A percentile compares a stretch with the other conserved stretches of the same genome.
phyloP scores from a whole-genome alignment of 2,113 vertebrate genomes.

The Apodemus sylvaticus region DNA sequence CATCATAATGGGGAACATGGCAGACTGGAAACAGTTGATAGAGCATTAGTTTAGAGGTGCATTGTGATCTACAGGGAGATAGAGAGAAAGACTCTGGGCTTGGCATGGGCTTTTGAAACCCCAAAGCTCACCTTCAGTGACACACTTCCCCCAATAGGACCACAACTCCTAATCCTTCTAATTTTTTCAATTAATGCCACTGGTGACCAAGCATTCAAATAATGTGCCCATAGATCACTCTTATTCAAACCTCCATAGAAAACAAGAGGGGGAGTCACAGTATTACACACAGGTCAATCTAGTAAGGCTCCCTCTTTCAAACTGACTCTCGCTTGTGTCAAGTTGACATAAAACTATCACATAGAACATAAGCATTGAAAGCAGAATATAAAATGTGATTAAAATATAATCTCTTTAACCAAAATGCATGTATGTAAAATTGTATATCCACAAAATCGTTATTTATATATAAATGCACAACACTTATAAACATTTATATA shows the following conservation, averaged over 20 bases:
- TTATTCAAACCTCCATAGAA: not conserved
- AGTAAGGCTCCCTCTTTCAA: not conserved
- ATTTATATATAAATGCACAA: not conserved
- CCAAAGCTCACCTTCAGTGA: not conserved
- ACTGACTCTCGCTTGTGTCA: not conserved
- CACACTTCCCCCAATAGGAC: not conserved
- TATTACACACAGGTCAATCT: not conserved
- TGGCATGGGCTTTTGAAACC: not conserved
- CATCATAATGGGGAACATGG: not conserved
- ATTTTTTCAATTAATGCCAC: not conserved
- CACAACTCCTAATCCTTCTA: not conserved
- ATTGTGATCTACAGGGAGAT: not conserved
- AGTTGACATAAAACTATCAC: not conserved
- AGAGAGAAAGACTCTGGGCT: not conserved
- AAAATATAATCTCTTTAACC: constrained; percentile 15
- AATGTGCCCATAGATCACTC: not conserved
- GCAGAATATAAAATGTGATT: not conserved
- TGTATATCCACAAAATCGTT: not conserved
- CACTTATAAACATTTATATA: not conserved
- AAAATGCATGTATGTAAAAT: not conserved
- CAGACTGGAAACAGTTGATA: too few species aligned
- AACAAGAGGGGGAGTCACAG: not conserved
- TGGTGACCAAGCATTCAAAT: not conserved
- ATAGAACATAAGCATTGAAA: not conserved
- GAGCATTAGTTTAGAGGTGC: not conserved